Base-by-base conservation (phyloP, 2,888 invertebrate species). In the Caenorhabditis sinica region DNA sequence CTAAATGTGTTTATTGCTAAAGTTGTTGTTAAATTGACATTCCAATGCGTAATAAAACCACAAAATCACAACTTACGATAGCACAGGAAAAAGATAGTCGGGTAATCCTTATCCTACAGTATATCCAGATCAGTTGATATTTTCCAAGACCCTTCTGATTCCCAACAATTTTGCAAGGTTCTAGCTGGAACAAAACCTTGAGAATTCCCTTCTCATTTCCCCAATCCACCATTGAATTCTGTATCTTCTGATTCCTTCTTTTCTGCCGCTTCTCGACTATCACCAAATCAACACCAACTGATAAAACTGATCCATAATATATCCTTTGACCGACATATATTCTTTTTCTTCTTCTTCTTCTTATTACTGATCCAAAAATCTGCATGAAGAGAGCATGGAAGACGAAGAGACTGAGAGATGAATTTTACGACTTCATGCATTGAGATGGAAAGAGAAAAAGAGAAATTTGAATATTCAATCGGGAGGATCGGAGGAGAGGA, bases 261-360 rank as follows among this genome's bases (percentile, higher is more conserved):
- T 61, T 49, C 60, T 72, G 33, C 68, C 51, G 68, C 51, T 68
- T 68, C 13, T 72, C 60, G 49, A 23, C 28, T 51, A 73, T 74
- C 73, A 15, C 73, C 69, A 69, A 69, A 69, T 73, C 49, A 28
- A 45, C 49, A 61, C 63, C 61, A 53, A 49, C 63, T 74, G 74
- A 74, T 63, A 74, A 40, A 51, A 74, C 60, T 71, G 51, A 79
- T 60, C 69, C 69, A 49, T 66, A 65, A 75, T 75, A 66, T 71
- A 66, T 71, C 61, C 40, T 69, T 63, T 71, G 79, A 71, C 79
- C 79, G 53, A 68, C 71, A 79, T 79, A 68, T 63, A 79, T 79
- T 65, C 69, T n/a, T 60, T 49, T 60, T 43, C 40, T 36, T 36
- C 17, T n/a, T 69, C 43, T 43, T 13, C 43, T 69, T 53, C 43